Evolutionary conservation across 30 jellyfish, hydroid and myxozoan species (phyloP).

Genomic region (Aurelia sp.): DNA sequence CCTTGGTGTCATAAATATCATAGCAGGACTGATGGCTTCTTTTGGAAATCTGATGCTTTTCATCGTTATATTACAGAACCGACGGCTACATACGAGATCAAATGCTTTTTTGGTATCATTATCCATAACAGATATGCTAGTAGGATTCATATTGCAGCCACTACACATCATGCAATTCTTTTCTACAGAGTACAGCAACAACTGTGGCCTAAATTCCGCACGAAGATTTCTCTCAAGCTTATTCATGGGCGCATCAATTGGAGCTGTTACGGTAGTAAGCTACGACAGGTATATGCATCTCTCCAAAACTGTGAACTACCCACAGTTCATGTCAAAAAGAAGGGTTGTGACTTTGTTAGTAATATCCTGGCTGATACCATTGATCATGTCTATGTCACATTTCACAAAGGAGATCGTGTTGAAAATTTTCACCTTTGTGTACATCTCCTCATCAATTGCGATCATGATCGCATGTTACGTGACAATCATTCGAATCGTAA

Average conservation of each 20-base stretch:
- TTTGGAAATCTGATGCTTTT: constrained; percentile 58
- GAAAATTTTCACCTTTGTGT: constrained; percentile 22
- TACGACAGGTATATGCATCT: constrained; percentile 78
- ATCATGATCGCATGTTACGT: constrained; percentile 56
- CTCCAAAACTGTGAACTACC: constrained; percentile 55
- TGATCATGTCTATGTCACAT: constrained; percentile 65
- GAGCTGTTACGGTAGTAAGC: constrained; percentile 67
- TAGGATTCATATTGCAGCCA: constrained; percentile 70
- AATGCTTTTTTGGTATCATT: constrained; percentile 56
- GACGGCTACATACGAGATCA: constrained; percentile 57
- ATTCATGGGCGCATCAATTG: constrained; percentile 77
- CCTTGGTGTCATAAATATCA: constrained; percentile 55
- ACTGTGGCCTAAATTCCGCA: constrained; percentile 56
- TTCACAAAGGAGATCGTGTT: constrained; percentile 44
- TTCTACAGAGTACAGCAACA: constrained; percentile 7
- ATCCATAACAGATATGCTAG: constrained; percentile 77
- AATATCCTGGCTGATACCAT: constrained; percentile 79
- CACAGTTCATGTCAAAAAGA: constrained; percentile 46
- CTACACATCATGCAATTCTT: constrained; percentile 53
- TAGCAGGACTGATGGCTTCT: constrained; percentile 22
- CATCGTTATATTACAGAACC: constrained; percentile 15
- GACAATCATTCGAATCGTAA: constrained; percentile 31
- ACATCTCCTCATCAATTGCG: constrained; percentile 8
- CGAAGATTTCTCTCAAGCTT: constrained; percentile 67
- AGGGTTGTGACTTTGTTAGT: constrained; percentile 38